Evolutionary conservation across 2,888 invertebrate genomes (phyloP), one percentile per base, ranked within the genome.

Genomic region (Noctua comes): DNA sequence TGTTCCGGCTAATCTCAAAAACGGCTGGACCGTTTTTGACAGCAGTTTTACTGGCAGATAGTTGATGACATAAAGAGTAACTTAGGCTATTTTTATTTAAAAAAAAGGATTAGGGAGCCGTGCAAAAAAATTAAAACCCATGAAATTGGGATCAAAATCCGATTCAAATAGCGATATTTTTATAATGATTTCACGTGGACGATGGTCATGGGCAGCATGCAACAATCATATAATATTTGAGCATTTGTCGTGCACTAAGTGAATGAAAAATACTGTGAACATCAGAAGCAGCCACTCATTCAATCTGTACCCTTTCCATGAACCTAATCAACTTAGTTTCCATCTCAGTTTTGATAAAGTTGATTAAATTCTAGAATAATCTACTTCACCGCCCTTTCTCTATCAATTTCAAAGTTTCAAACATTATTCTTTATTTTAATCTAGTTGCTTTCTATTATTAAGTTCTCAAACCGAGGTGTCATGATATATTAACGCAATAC

Each of bases 401-500:
- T 62, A 81, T 68, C 43, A 68, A 62, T 82, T 75, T 54, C 79
- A 21, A 68, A 57, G 46, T 65, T 76, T 46, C 40, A 69, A 18
- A 13, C n/a, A 48, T n/a, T 40, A 76, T 82, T 69, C 68, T 82
- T 48, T 83, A 77, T 83, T 70, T 80, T 51, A 68, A 73, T 62
- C 18, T 46, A 68, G 59, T 76, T 65, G 21, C 64, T 59, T 54
- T 54, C 24, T 40, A 46, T 57, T 51, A 83, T 86, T 74, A 72
- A 76, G 73, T 76, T 68, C 74, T 74, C 54, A n/a, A 79, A 73
- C 75, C 73, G 18, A 77, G 74, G 57, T 78, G 64, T 73, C 72
- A 69, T 69, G 46, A 77, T 74, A 76, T 80, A 77, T 71, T 80
- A 80, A 68, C 11, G 40, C 36, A 40, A 76, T 40, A 80, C 16